Evolutionary conservation across 2,113 vertebrate genomes (phyloP).

Genomic region (Amphiprion percula): DNA sequence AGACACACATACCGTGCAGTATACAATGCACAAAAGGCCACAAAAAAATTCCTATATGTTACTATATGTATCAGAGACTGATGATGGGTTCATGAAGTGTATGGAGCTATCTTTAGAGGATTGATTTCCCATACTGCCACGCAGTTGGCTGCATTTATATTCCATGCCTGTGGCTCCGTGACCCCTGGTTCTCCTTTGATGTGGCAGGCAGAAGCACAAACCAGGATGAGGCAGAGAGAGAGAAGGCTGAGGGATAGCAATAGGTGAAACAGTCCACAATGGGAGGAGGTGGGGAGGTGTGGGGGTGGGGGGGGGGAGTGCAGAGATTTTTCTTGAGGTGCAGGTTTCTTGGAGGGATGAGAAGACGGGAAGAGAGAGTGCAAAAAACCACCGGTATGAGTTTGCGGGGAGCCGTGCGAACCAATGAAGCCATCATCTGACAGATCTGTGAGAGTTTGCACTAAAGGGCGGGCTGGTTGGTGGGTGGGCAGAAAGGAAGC

Average conservation of each 20-base stretch:
- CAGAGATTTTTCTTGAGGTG: slow-evolving; percentile 61
- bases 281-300: slow-evolving; percentile 68
- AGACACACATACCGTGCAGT: slow-evolving; percentile 33
- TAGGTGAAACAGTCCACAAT: slow-evolving; percentile 84
- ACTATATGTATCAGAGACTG: slow-evolving; percentile 77
- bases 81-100: slow-evolving; percentile 83
- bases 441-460: slow-evolving; percentile 87
- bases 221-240: slow-evolving; percentile 79
- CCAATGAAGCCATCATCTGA: slow-evolving; percentile 98
- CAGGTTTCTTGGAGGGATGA: slow-evolving; percentile 66
- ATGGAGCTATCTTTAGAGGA: slow-evolving; percentile 87
- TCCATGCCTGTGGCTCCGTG: slow-evolving; percentile 91
- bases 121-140: slow-evolving; percentile 88
- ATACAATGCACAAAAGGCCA: slow-evolving; percentile 55
- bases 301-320: neutral
- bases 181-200: slow-evolving; percentile 99
- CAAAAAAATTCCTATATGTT: slow-evolving; percentile 67
- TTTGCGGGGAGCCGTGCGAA: slow-evolving; percentile 71
- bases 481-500: slow-evolving; percentile 73
- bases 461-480: slow-evolving; percentile 68
- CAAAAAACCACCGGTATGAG: slow-evolving; percentile 63
- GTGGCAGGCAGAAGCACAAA: slow-evolving; percentile 91
- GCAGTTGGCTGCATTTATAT: slow-evolving; percentile 94
- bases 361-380: slow-evolving; percentile 70
- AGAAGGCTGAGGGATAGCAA: slow-evolving; percentile 88